Conservation (phyloP, 2,797 vertebrate species). For the Otolemur crassicaudatus region DNA sequence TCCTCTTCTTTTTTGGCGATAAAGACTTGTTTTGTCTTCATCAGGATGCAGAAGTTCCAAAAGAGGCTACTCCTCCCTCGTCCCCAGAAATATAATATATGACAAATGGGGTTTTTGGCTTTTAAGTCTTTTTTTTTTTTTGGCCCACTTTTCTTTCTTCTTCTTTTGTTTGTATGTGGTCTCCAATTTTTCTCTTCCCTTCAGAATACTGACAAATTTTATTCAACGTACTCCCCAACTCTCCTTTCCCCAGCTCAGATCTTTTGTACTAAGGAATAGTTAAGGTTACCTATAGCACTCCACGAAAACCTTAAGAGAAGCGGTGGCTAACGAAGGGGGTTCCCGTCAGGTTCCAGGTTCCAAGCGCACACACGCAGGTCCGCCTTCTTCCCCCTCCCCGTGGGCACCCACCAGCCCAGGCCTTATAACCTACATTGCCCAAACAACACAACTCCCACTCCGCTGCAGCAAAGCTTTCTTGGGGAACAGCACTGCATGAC, state of each 20-base stretch:
- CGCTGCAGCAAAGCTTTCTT: slow-evolving; percentile 43
- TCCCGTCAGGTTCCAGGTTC: not conserved
- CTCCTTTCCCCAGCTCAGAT: not conserved
- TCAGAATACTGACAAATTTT: not conserved
- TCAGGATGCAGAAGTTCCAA: slow-evolving; percentile 4
- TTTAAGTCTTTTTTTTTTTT: not conserved
- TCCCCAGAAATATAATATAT: not conserved
- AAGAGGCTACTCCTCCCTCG: not conserved
- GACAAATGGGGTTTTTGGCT: not conserved
- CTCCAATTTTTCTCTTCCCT: not conserved
- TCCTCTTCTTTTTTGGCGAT: not conserved
- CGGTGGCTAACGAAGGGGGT: not conserved
- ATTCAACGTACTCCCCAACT: not conserved
- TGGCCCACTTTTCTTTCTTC: not conserved
- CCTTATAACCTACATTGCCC: slow-evolving; percentile 49
- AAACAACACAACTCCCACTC: slow-evolving; percentile 65
- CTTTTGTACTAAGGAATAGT: not conserved
- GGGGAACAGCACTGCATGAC: not conserved
- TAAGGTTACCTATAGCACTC: not conserved
- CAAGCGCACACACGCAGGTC: not conserved
- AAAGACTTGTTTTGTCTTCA: not conserved
- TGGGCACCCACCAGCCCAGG: not conserved
- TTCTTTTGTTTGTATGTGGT: not conserved
- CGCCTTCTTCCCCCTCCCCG: not conserved
- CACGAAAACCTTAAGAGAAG: not conserved